Evolutionary conservation across 2,113 vertebrate species (phyloP).

Genomic region (Spilogale gracilis): DNA sequence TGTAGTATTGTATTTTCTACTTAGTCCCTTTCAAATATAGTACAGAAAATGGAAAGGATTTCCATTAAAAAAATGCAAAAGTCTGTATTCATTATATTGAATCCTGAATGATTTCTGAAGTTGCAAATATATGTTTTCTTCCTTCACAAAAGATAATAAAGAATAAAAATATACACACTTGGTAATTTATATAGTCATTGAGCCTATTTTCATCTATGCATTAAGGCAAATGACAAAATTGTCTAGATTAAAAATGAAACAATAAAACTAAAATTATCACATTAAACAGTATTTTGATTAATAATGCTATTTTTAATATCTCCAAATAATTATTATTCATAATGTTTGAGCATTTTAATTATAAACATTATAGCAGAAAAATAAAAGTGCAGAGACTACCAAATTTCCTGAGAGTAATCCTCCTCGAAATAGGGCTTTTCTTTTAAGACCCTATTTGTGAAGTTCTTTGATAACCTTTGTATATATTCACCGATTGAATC

Average conservation of each 20-base stretch:
- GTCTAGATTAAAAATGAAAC: constrained; percentile 37
- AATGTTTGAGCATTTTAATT: background rate
- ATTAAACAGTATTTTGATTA: constrained; percentile 47
- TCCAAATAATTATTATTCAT: constrained; percentile 20
- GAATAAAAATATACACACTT: background rate
- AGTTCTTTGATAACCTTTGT: background rate
- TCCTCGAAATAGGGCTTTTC: constrained; percentile 21
- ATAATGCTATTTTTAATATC: background rate
- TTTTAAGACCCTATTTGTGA: background rate
- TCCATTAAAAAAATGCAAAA: constrained; percentile 15
- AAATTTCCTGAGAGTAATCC: background rate
- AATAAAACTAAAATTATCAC: constrained; percentile 39
- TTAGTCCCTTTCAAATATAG: background rate
- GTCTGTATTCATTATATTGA: background rate
- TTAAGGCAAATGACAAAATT: background rate
- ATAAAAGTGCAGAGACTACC: background rate
- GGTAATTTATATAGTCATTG: background rate
- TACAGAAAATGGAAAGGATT: constrained; percentile 14
- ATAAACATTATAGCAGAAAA: background rate
- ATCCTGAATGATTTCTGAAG: constrained; percentile 37
- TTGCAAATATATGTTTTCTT: background rate
- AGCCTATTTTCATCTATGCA: background rate
- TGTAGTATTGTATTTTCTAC: constrained; percentile 9
- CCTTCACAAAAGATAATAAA: background rate
- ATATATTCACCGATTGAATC: constrained; percentile 24